Percentiles rank a stretch among this genome's conserved stretches.
These are phyloP conservation scores for Cyprinodon brontotheroides DNA, from an alignment of 2,113 vertebrate species.

Conservation along the genomic window DNA sequence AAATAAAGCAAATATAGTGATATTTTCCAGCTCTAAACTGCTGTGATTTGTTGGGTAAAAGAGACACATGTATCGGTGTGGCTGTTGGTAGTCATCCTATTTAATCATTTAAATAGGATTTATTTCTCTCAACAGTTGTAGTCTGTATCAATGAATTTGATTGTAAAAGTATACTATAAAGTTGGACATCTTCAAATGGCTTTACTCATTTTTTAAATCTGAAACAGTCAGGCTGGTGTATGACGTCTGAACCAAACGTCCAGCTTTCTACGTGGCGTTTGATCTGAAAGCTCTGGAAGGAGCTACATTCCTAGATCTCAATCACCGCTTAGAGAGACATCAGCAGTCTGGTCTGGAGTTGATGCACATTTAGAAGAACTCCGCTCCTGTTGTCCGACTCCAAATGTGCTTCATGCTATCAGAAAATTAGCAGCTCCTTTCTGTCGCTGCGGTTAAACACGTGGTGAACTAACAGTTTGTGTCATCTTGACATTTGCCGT, in stretches of 20 bases:
- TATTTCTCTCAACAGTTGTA: not conserved
- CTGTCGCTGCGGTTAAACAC: not conserved
- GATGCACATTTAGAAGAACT: not conserved
- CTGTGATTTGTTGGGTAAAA: no score
- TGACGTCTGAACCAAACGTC: not conserved
- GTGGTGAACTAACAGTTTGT: not conserved
- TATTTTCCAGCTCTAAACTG: no score
- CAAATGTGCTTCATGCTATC: not conserved
- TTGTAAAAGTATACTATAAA: not conserved
- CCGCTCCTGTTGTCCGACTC: not conserved
- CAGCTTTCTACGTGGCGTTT: no score
- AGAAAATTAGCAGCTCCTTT: not conserved
- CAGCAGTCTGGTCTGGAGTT: not conserved
- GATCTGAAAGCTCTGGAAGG: no score
- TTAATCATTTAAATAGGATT: not conserved
- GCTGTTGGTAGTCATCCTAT: not conserved
- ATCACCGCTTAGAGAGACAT: not conserved
- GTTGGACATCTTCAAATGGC: not conserved
- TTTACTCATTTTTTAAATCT: not conserved
- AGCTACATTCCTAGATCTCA: not conserved
- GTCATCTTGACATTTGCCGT: no score
- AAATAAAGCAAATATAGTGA: no score
- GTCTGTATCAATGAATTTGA: not conserved
- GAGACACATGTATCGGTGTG: not conserved
- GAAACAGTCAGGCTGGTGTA: not conserved